phyloP scores from a whole-genome alignment of 1,140 invertebrate genomes.

The Heterodera schachtii region DNA sequence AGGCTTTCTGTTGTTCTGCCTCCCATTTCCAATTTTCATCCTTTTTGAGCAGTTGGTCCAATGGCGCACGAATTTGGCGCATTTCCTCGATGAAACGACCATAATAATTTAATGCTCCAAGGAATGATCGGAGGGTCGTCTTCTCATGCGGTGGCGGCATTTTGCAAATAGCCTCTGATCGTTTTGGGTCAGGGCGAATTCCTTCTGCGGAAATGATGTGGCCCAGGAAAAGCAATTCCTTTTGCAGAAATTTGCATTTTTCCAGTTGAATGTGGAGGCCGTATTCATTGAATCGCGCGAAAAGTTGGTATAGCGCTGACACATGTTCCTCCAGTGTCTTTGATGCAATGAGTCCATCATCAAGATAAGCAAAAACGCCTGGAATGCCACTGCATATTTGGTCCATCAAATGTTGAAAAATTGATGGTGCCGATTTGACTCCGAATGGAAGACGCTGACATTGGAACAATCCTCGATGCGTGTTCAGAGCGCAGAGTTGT shows the following conservation, averaged over 20 bases:
- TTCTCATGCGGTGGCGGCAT: constrained; percentile 42
- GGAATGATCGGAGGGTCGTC: constrained; percentile 40
- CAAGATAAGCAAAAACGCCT: constrained; percentile 22
- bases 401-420: constrained; percentile 65
- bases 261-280: constrained; percentile 37
- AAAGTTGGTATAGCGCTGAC: constrained; percentile 20
- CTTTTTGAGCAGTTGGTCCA: constrained; percentile 50
- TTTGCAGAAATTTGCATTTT: too few relatives aligned
- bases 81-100: constrained; percentile 45
- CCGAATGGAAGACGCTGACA: constrained; percentile 67
- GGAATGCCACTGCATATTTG: constrained; percentile 57
- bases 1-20: constrained; percentile 27
- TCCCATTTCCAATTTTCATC: constrained; percentile 55
- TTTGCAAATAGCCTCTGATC: constrained; percentile 38
- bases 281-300: constrained; percentile 37
- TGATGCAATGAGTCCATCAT: constrained; percentile 8
- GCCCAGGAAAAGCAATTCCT: too few relatives aligned
- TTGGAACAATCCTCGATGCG: background rate
- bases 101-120: constrained; percentile 55
- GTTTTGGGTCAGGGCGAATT: background rate
- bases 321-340: constrained; percentile 20
- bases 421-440: constrained; percentile 69
- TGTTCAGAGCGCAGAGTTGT: constrained; percentile 36
- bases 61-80: constrained; percentile 37
- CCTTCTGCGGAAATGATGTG: too few relatives aligned